Conservation (phyloP, 2,113 vertebrate genomes). For the Todiramphus chloris region DNA sequence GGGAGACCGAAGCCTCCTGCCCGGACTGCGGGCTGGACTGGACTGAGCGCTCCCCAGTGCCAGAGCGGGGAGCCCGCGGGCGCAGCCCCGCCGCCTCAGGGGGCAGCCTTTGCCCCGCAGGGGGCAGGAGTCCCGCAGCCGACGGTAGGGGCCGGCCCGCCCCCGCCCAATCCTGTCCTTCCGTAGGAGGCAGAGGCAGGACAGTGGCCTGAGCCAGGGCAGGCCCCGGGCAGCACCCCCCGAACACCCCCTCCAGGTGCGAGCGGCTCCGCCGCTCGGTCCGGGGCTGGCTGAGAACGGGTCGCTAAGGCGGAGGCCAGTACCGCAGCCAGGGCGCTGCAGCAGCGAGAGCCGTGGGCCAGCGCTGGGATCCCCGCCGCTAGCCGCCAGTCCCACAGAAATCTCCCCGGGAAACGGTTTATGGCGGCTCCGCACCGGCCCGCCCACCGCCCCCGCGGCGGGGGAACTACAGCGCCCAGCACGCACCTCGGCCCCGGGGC, state of each 20-base stretch:
- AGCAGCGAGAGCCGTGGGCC: background rate
- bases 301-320: background rate
- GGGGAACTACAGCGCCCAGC: constrained; percentile 54
- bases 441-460: background rate
- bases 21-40: fast-evolving
- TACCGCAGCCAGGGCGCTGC: background rate
- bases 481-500: background rate
- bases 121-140: fast-evolving
- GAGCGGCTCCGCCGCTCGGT: background rate
- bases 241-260: background rate
- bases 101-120: background rate
- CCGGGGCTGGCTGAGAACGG: too few species aligned
- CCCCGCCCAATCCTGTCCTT: background rate
- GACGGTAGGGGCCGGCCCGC: fast-evolving
- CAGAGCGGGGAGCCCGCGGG: background rate
- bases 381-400: background rate
- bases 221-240: background rate
- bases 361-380: background rate
- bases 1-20: background rate
- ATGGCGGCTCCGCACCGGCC: too few species aligned
- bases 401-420: too few species aligned
- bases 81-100: background rate
- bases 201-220: background rate
- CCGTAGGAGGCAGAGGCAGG: background rate
- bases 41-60: fast-evolving